Percentiles rank a stretch among this genome's conserved stretches.
These are phyloP conservation scores for Illadopsis cleaveri DNA, from an alignment of 2,113 vertebrate species.

Conservation along the genomic window DNA sequence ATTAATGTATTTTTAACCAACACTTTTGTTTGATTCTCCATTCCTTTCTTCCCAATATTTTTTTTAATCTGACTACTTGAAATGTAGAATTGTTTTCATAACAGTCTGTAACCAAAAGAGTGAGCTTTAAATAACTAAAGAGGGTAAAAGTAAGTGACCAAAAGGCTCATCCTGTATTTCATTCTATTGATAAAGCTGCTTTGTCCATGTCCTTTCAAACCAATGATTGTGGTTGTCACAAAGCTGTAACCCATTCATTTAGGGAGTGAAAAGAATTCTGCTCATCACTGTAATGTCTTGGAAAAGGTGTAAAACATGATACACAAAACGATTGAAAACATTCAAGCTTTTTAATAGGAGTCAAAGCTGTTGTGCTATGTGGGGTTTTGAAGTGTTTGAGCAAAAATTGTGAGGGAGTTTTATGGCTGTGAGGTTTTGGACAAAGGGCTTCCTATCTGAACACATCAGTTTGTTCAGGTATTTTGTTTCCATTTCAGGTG, in stretches of 20 bases:
- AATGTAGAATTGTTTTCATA: not conserved
- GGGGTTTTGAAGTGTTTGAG: not conserved
- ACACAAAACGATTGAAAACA: not conserved
- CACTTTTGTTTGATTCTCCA: not conserved
- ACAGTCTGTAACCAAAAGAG: not conserved
- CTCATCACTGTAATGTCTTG: not conserved
- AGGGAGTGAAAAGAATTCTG: not conserved
- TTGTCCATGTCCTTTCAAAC: not conserved
- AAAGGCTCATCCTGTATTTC: not conserved
- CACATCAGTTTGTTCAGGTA: not conserved
- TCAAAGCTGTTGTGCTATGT: not conserved
- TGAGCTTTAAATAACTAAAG: not conserved
- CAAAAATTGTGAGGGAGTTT: not conserved
- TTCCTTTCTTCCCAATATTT: fast-evolving
- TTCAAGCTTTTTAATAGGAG: not conserved
- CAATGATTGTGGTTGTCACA: not conserved
- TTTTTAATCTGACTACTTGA: not conserved
- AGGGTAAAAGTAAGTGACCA: not conserved
- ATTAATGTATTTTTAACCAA: not conserved
- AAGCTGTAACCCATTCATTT: not conserved
- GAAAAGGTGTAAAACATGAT: not conserved
- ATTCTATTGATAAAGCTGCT: not conserved
- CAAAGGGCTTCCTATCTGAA: not conserved
- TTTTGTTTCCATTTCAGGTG: not conserved
- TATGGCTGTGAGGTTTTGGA: not conserved